Conservation (phyloP, 2,888 invertebrate genomes). For the Erebia aethiops region DNA sequence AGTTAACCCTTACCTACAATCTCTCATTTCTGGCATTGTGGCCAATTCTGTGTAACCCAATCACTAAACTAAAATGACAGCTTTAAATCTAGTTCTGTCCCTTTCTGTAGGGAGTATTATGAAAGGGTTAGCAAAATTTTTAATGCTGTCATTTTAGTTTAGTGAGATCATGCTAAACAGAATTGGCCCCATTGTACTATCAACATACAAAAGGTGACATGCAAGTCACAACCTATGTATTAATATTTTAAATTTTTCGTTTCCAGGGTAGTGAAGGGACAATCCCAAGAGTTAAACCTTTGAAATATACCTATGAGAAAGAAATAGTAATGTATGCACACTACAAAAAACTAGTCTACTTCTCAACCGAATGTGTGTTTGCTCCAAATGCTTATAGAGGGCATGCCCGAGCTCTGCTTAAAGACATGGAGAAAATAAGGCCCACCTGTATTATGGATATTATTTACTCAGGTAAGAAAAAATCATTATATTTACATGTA, state of each 20-base stretch:
- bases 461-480: conserved; percentile 89
- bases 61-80: no score
- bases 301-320: conserved; percentile 99
- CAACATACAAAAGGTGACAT: no score
- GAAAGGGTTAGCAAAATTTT: no score
- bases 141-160: no score
- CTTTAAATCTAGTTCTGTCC: no score
- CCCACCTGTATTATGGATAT: conserved; percentile 96
- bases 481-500: background rate
- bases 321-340: conserved; percentile 99
- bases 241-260: background rate
- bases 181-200: no score
- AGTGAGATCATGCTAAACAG: no score
- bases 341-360: conserved; percentile 97
- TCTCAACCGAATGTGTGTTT: conserved; percentile 99
- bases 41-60: no score
- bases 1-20: background rate
- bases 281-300: conserved; percentile 96
- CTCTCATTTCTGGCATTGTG: no score
- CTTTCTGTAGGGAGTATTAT: no score
- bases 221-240: no score
- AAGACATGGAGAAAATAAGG: conserved; percentile 96
- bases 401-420: conserved; percentile 93
- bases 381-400: conserved; percentile 99
- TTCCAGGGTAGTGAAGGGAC: conserved; percentile 89